Evolutionary conservation across 2,888 invertebrate genomes (phyloP).

Genomic region (Calliopum simillimum): DNA sequence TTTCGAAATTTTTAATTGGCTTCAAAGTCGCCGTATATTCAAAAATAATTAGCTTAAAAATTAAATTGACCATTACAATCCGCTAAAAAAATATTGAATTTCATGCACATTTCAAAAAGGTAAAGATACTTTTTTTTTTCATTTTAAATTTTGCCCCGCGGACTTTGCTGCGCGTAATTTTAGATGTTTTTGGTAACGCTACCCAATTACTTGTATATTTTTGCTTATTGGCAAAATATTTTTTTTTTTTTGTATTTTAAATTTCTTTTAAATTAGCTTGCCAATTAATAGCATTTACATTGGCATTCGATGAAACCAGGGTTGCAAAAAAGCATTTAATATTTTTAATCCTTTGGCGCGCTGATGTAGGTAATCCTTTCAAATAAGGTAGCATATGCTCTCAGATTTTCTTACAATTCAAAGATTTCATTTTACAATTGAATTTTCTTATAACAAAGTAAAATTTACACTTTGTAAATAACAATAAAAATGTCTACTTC

Average conservation of each 20-base stretch:
- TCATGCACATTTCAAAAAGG: neutral
- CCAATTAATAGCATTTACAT: constrained; percentile 16
- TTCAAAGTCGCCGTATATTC: constrained; percentile 15
- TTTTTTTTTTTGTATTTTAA: constrained; percentile 1
- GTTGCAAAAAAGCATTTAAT: neutral
- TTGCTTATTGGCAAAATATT: no score
- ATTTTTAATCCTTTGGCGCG: neutral
- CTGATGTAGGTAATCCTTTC: constrained; percentile 37
- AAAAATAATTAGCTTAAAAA: constrained; percentile 29
- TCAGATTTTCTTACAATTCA: neutral
- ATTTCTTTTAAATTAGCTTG: constrained; percentile 25
- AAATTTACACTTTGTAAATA: constrained; percentile 34
- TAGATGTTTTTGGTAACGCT: neutral
- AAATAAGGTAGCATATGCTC: constrained; percentile 40
- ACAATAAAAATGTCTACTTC: constrained; percentile 7
- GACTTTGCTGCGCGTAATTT: neutral
- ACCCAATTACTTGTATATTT: no score
- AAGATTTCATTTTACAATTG: neutral
- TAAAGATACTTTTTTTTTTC: no score
- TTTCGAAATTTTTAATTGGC: constrained; percentile 1
- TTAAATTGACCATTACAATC: neutral
- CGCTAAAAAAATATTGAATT: constrained; percentile 25
- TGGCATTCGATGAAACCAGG: neutral
- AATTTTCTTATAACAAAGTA: neutral
- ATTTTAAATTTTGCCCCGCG: constrained; percentile 19